Evolutionary conservation across 2,113 vertebrate genomes (phyloP).

Genomic region (Otus sunia): DNA sequence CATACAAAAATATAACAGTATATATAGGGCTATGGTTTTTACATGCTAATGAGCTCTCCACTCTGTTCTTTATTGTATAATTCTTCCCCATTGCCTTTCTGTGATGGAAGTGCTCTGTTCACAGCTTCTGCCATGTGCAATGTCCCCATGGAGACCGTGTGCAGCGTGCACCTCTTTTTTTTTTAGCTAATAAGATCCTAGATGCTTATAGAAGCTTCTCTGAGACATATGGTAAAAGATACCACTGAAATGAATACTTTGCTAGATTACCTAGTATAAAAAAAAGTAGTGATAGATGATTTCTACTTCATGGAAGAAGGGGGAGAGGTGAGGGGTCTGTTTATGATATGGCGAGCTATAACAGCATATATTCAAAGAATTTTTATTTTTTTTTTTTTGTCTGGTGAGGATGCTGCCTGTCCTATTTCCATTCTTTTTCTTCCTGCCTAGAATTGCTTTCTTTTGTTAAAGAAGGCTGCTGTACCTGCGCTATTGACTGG

Average conservation of each 20-base stretch:
- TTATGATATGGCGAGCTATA: constrained; percentile 14
- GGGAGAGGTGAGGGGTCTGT: background rate
- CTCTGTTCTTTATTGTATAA: constrained; percentile 24
- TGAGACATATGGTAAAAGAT: constrained; percentile 56
- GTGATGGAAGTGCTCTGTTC: constrained; percentile 44
- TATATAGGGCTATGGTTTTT: constrained; percentile 34
- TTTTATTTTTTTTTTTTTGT: background rate
- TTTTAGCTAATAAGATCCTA: constrained; percentile 65
- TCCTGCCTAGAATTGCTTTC: constrained; percentile 22
- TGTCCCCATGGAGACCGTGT: constrained; percentile 60
- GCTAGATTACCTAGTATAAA: constrained; percentile 52
- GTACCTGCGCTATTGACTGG: constrained; percentile 19
- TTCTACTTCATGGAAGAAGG: constrained; percentile 15
- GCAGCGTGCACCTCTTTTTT: background rate
- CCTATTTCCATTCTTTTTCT: constrained; percentile 21
- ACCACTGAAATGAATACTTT: constrained; percentile 66
- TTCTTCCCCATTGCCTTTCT: constrained; percentile 40
- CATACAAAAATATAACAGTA: constrained; percentile 16
- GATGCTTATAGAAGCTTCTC: constrained; percentile 47
- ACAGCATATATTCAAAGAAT: constrained; percentile 4
- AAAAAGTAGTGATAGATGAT: constrained; percentile 40
- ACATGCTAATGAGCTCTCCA: constrained; percentile 46
- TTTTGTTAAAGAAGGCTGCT: constrained; percentile 53
- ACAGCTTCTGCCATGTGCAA: constrained; percentile 51
- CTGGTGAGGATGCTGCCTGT: background rate